Base-by-base conservation (phyloP, 2,888 invertebrate species). In the Eubasilissa splendida region DNA sequence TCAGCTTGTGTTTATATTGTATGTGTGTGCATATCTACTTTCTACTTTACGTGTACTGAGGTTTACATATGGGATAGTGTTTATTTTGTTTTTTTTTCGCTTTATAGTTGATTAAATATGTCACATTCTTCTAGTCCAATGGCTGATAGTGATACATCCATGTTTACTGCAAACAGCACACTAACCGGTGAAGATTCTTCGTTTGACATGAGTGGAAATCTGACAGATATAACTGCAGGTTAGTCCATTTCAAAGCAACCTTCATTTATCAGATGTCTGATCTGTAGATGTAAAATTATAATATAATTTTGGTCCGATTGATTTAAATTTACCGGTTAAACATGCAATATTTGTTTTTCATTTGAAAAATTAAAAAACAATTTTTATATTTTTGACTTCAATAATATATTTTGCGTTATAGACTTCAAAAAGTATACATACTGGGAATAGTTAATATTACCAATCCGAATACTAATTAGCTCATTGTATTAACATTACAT, bases 221-320 rank as follows among this genome's bases (percentile, higher is more conserved):
- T 83, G 65, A 83, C 83, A 53, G 83, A 83, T 77, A 83, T 83
- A 12, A 83, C 83, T 33, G 78, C 74, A 79, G 83, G 83, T 82
- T 76, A 63, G 76, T 68, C 74, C 14, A 58, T 60, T 42, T 54
- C 42, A 70, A 52, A 53, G 53, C 52, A 58, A 58, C 4, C n/a
- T 58, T 58, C 42, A 7, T 22, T 22, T 42, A 42, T 42, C 42
- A 5, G 42, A 42, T 42, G 42, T 42, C 42, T 42, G 42, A 5
- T 42, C 42, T 42, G 42, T 42, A 42, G 42, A 42, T 42, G 42
- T 42, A 42, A 2, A 42, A 42, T 42, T 42, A 42, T 7, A 7
- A 42, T 42, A 5, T 42, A 42, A 42, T 1, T 42, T 42, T 42
- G 42, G 42, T 42, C 7, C 42, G 7, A 42, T 7, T 7, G 42